A percentile compares a stretch with the other conserved stretches of the same genome.
phyloP scores from a whole-genome alignment of 2,888 invertebrate genomes.

The Tenodera sinensis region DNA sequence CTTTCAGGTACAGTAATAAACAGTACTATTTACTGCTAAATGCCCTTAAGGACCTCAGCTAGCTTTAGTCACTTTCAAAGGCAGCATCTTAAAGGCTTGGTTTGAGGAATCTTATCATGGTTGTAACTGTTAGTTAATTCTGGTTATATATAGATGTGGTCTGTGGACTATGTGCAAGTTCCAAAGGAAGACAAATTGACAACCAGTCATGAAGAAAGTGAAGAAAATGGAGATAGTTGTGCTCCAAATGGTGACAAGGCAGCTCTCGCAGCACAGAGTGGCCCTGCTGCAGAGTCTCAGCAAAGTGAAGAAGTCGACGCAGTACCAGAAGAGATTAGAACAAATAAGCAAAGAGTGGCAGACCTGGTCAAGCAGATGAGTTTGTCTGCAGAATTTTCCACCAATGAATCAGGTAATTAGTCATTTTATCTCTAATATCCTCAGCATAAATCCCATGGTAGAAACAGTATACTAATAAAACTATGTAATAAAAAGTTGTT shows the following conservation, averaged over 20 bases:
- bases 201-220: conserved; percentile 23
- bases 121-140: background rate
- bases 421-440: background rate
- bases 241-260: conserved; percentile 38
- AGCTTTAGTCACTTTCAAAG: no score
- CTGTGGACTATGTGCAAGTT: conserved; percentile 87
- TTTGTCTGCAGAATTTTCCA: conserved; percentile 56
- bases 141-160: conserved; percentile 78
- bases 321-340: background rate
- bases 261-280: conserved; percentile 42
- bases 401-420: conserved; percentile 45
- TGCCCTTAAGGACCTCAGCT: no score
- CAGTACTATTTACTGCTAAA: no score
- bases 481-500: no score
- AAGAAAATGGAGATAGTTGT: conserved; percentile 22
- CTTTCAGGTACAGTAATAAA: no score
- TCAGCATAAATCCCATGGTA: no score
- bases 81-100: no score
- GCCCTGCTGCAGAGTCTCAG: conserved; percentile 24
- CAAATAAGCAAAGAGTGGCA: conserved; percentile 57
- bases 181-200: conserved; percentile 55
- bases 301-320: conserved; percentile 4
- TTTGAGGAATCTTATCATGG: no score
- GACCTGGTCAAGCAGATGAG: conserved; percentile 78
- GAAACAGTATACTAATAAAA: no score